A percentile compares a stretch with the other conserved stretches of the same genome.
Evolutionary conservation across 2,888 invertebrate species (phyloP).

Genomic region (Drosophila sordidula): DNA sequence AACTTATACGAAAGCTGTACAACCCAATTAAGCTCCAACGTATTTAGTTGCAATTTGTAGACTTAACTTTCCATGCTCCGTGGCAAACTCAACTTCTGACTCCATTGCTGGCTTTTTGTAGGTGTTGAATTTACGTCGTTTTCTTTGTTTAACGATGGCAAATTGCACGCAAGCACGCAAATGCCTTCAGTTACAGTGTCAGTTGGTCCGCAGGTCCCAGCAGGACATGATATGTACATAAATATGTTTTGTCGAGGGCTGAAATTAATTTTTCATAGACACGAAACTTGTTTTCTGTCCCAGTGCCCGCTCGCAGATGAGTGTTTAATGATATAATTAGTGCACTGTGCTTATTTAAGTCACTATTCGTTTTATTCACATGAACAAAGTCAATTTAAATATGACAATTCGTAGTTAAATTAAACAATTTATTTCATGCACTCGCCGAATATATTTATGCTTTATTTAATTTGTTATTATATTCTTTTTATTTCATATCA

Average conservation of each 20-base stretch:
- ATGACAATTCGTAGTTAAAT: constrained; percentile 46
- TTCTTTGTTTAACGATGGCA: constrained; percentile 66
- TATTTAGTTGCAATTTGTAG: constrained; percentile 24
- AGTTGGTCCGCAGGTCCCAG: constrained; percentile 1
- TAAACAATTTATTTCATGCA: constrained; percentile 26
- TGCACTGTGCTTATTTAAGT: constrained; percentile 23
- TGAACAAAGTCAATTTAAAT: constrained; percentile 38
- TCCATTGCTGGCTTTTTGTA: constrained; percentile 51
- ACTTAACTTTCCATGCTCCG: constrained; percentile 11
- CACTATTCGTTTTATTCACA: constrained; percentile 29
- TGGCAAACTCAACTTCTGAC: not conserved
- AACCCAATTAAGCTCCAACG: constrained; percentile 46
- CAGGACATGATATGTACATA: constrained; percentile 30
- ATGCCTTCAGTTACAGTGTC: constrained; percentile 14
- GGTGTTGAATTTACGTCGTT: constrained; percentile 73
- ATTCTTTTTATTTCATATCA: constrained; percentile 1
- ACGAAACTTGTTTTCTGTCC: constrained; percentile 45
- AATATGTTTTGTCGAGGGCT: constrained; percentile 35
- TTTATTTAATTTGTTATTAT: constrained; percentile 28
- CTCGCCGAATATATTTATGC: constrained; percentile 23
- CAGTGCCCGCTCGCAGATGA: constrained; percentile 28
- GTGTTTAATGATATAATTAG: constrained; percentile 73
- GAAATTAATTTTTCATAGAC: constrained; percentile 74
- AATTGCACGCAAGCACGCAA: constrained; percentile 73
- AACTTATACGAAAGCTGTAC: constrained; percentile 12